A percentile compares a stretch with the other conserved stretches of the same genome.
Evolutionary conservation across 2,797 vertebrate genomes (phyloP).

Genomic region (Denticeps clupeoides): DNA sequence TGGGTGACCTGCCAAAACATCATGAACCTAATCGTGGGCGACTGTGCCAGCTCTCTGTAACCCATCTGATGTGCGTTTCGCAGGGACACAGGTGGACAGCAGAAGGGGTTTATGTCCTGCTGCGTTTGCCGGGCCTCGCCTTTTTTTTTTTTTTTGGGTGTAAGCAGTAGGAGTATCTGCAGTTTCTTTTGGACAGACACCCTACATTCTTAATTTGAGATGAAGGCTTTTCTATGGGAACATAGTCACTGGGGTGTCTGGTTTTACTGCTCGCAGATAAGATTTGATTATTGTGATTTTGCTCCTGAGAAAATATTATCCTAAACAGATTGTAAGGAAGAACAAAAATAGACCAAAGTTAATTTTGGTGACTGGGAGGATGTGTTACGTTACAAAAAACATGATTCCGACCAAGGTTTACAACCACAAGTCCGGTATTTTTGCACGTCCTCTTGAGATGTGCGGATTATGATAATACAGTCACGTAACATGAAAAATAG

Average conservation of each 20-base stretch:
- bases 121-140: too few species aligned
- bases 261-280: constrained; percentile 5
- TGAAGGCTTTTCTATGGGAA: background rate
- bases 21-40: background rate
- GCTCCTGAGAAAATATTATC: constrained; percentile 1
- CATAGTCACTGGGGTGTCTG: constrained; percentile 3
- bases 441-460: too few species aligned
- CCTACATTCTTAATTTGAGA: constrained; percentile 2
- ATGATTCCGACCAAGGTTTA: too few species aligned
- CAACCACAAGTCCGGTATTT: too few species aligned
- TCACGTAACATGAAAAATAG: too few species aligned
- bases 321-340: background rate
- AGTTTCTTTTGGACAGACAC: constrained; percentile 14
- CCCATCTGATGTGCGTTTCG: background rate
- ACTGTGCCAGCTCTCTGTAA: background rate
- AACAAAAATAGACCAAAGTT: background rate
- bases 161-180: constrained; percentile 8
- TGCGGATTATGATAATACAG: too few species aligned
- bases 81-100: background rate
- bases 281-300: constrained; percentile 4
- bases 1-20: background rate
- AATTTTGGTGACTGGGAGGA: background rate
- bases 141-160: constrained; percentile 8
- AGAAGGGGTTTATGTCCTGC: background rate
- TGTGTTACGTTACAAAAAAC: too few species aligned